phyloP scores from a whole-genome alignment of 2,888 invertebrate species.

The Asteroscopus sphinx region DNA sequence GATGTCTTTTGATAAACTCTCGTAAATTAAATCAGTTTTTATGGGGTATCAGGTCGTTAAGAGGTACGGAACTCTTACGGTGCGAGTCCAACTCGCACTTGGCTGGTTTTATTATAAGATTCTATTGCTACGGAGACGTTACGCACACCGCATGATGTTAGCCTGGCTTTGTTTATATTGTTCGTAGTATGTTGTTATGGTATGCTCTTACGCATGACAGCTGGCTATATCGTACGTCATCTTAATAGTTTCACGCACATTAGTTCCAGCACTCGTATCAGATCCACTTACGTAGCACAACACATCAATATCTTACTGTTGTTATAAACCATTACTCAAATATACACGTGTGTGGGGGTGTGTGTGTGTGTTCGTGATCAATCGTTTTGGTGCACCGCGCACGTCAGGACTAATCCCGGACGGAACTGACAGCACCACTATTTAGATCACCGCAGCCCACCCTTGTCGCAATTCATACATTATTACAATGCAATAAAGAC shows the following conservation, averaged over 20 bases:
- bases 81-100: no score
- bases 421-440: constrained; percentile 21
- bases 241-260: constrained; percentile 9
- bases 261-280: background rate
- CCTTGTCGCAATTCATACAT: background rate
- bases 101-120: no score
- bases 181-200: background rate
- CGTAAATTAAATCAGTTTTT: no score
- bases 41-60: no score
- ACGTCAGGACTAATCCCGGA: constrained; percentile 24
- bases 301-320: constrained; percentile 13
- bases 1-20: no score
- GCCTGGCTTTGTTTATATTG: background rate
- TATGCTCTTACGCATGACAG: background rate
- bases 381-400: constrained; percentile 12
- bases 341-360: background rate
- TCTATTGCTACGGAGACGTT: no score
- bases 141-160: no score
- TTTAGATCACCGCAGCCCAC: constrained; percentile 5
- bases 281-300: constrained; percentile 9
- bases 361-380: constrained; percentile 16
- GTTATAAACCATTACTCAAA: constrained; percentile 8
- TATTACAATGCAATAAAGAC: background rate
- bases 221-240: background rate
- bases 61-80: no score